Evolutionary conservation across 2,888 invertebrate genomes (phyloP), one percentile per base, ranked within the genome.

Genomic region (Callinectes sapidus): DNA sequence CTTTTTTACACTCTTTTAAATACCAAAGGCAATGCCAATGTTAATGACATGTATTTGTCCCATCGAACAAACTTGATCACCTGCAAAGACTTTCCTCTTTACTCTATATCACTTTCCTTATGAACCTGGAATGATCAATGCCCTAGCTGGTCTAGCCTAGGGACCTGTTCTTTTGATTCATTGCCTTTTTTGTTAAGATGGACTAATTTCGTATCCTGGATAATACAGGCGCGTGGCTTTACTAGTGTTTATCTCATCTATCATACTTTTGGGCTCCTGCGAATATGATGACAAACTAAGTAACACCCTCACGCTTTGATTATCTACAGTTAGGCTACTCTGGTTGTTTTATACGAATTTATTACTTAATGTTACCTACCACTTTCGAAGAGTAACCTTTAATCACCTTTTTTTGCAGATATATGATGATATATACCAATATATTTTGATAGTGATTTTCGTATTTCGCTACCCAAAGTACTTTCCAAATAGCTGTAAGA

Each of bases 111-210:
- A 32, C 35, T 28, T 71, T 28, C 71, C 32, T 81, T 81, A 81
- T 81, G 32, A 32, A 81, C 81, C 16, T 81, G 81, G 81, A 35
- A 81, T 81, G 81, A 81, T 81, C 81, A 14, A 81, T 81, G 81
- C 81, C 3, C 14, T 14, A 35, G 35, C 35, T 81, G 81, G 81
- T 81, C 71, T 81, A 32, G 35, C 81, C 35, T 35, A 32, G 81
- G 71, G 35, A 35, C 81, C 35, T 35, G 61, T 61, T 87, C 48
- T 32, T 61, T 87, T 91, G 87, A 87, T 91, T 91, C 91, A 91
- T 48, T 71, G 87, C 39, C 81, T 81, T 81, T 81, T 35, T 81
- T 81, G 81, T 81, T 81, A 5, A 35, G 32, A 32, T 81, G 35
- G 81, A 81, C 81, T 81, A 81, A 35, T 81, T 81, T 35, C 32